Conservation (phyloP, 2,888 invertebrate species). For the Pseudococcus longispinus region DNA sequence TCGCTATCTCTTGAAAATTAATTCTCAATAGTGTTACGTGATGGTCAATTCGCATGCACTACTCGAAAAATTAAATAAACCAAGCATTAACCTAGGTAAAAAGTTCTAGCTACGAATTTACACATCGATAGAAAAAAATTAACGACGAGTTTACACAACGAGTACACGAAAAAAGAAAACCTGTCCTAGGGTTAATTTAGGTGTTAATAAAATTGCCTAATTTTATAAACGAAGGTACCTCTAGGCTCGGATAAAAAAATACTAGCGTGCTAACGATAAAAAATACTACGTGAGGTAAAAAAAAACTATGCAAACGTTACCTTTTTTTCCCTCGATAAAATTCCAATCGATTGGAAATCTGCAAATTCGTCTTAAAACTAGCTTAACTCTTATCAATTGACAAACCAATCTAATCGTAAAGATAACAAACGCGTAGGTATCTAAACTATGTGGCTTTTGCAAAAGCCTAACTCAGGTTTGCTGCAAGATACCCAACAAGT, state of each 20-base stretch:
- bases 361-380: background rate
- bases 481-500: constrained; percentile 50
- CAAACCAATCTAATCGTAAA: background rate
- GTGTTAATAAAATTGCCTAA: background rate
- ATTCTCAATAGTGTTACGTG: background rate
- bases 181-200: background rate
- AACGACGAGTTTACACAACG: background rate
- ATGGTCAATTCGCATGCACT: constrained; percentile 16
- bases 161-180: background rate
- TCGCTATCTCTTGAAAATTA: background rate
- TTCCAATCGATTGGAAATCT: background rate
- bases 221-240: background rate
- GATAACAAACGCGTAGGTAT: background rate
- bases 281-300: background rate
- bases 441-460: background rate
- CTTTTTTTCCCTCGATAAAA: background rate
- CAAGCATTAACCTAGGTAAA: background rate
- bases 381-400: background rate
- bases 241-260: background rate
- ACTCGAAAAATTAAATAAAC: background rate
- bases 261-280: background rate
- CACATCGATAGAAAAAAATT: background rate
- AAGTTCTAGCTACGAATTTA: no score
- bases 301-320: background rate
- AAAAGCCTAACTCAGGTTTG: background rate